Base-by-base conservation (phyloP, 2,797 vertebrate species). In the Huso huso region DNA sequence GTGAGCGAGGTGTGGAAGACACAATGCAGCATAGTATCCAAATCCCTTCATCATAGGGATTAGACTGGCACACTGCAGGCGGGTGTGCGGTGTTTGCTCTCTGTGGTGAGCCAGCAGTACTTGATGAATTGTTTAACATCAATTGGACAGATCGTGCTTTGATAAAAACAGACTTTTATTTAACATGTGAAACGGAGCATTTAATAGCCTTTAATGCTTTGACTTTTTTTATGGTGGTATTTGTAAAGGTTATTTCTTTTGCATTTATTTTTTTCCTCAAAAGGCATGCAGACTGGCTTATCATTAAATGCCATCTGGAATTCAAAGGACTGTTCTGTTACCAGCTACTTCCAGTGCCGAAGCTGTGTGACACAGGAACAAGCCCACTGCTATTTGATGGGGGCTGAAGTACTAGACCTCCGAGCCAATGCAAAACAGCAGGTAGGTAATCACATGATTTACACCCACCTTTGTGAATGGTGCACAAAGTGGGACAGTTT, bases 281-380 rank as follows among this genome's bases (percentile, higher is more conserved):
- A 37, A 37, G 23, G 23, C 23, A 11, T 50, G 60, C 53, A 75
- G 73, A 75, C 59, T 75, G 66, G 64, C 74, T 79, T 87, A 69
- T 79, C 72, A 77, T 82, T 83, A 79, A 84, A 89, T 74, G 81
- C 83, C 71, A 6, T 88, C 74, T 92, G 84, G 84, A 82, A 85
- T 74, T 77, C 82, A 12, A 82, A 85, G 72, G 71, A 87, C 59
- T 73, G 61, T 77, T 89, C 82, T 69, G 76, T 91, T 72, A 89
- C 76, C 70, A 82, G 81, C 74, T 86, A 86, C 70, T 84, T 89
- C 64, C 81, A 86, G 61, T 89, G 83, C 76, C 84, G 75, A 81
- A 82, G 79, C 73, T 91, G 78, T 75, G 72, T 75, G 71, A 73
- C 72, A 74, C 76, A 74, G 59, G 76, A 71, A 6, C 2, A 75